Base-by-base conservation (phyloP, 1,140 invertebrate species). In the Diprion similis region DNA sequence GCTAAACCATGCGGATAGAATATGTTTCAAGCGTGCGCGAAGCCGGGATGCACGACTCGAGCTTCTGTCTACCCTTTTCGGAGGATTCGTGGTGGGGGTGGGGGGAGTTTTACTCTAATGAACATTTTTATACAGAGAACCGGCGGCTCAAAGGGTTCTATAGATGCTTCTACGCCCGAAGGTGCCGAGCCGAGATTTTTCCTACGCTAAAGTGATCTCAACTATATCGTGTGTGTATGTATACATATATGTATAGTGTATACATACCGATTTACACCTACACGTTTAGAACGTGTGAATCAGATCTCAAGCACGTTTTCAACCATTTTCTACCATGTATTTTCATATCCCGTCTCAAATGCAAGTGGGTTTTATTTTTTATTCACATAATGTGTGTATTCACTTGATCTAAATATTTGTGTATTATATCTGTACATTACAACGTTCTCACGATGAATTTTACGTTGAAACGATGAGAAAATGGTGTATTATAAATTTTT, bases 101-200 rank as follows among this genome's bases (percentile, higher is more conserved):
- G 17, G 6, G 51, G 9, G n/a, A 47, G 69, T 48, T 70, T 70
- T 70, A 45, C 46, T 11, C 10, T 70, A 48, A 70, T 70, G 69
- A 70, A 70, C 69, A 70, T 70, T 70, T 70, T 70, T 70, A 37
- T 70, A 19, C 46, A 19, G n/a, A 37, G 24, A 37, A 37, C 24
- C 24, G 24, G 4, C 69, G 10, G 6, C 69, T 47, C 69, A n/a
- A 70, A 68, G 15, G 15, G 59, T 46, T 37, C 24, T 37, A 37
- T 37, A 37, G 24, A 37, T 37, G 24, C 24, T 37, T 37, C 24
- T 37, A 37, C 24, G 24, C 24, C 24, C 6, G 24, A 37, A 37
- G 24, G 24, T 37, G 24, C 24, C 24, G 24, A 37, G 24, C 24
- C 24, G 24, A 37, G 24, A 37, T 37, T 37, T 37, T 37, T 37